Conservation (phyloP, 1,140 invertebrate species). For the Neodiprion virginianus region DNA sequence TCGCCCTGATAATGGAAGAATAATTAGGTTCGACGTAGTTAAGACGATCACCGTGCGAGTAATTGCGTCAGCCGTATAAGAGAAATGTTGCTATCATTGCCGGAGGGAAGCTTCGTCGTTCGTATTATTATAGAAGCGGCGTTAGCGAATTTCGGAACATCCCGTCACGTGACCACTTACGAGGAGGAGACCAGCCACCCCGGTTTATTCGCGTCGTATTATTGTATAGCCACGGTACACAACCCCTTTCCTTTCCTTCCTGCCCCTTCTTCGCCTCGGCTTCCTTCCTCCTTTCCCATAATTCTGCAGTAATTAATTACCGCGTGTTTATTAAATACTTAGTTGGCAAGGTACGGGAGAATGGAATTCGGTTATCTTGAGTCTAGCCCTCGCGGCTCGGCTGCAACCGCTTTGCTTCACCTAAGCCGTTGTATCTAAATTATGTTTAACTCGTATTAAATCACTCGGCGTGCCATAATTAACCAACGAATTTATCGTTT, state of each 20-base stretch:
- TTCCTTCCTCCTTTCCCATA: background rate
- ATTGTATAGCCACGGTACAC: slow-evolving; percentile 22
- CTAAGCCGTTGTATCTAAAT: background rate
- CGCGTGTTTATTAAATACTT: background rate
- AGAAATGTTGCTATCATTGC: background rate
- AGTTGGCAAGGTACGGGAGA: background rate
- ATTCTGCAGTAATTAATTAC: background rate
- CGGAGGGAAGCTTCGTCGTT: no score
- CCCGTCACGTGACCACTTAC: background rate
- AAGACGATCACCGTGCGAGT: slow-evolving; percentile 1
- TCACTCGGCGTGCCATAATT: background rate
- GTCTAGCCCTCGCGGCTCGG: background rate
- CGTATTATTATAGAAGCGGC: background rate
- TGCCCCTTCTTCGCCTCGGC: slow-evolving; percentile 28
- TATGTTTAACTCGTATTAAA: background rate
- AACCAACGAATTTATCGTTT: no score
- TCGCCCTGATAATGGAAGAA: background rate
- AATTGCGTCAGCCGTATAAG: background rate
- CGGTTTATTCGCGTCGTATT: background rate
- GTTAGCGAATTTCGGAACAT: background rate
- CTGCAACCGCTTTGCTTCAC: background rate
- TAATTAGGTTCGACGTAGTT: slow-evolving; percentile 7
- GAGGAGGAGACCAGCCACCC: background rate
- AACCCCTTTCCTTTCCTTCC: slow-evolving; percentile 31
- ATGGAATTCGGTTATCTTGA: slow-evolving; percentile 1